These are phyloP conservation scores for Amiota minor DNA, from an alignment of 2,888 invertebrate genomes.

Conservation along the genomic window DNA sequence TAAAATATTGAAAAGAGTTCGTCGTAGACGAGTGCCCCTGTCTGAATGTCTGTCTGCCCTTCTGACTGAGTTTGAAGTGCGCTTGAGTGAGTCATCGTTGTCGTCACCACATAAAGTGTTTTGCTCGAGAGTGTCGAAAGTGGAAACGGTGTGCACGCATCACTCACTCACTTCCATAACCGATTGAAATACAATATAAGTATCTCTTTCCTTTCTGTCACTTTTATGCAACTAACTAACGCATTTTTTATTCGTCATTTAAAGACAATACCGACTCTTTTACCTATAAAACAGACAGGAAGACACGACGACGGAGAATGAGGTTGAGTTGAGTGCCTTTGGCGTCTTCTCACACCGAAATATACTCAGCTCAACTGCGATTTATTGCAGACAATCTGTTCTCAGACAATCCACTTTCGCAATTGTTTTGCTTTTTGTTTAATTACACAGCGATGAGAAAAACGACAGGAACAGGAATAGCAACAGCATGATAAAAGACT, in stretches of 20 bases:
- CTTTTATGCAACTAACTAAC: too few species aligned
- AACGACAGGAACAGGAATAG: not conserved
- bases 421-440: slow-evolving; percentile 27
- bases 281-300: too few species aligned
- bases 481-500: not conserved
- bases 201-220: too few species aligned
- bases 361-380: slow-evolving; percentile 15
- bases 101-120: not conserved
- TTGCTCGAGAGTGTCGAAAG: slow-evolving; percentile 17
- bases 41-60: not conserved
- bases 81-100: not conserved
- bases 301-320: too few species aligned
- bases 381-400: slow-evolving; percentile 28
- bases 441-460: slow-evolving; percentile 13
- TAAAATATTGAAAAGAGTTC: not conserved
- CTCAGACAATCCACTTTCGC: slow-evolving; percentile 14
- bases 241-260: too few species aligned
- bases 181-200: too few species aligned
- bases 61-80: not conserved
- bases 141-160: not conserved
- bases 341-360: not conserved
- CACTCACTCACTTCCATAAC: not conserved
- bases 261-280: too few species aligned
- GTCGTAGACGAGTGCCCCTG: not conserved
- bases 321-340: not conserved